Evolutionary conservation across 2,888 invertebrate species (phyloP), one percentile per base, ranked within the genome.

Genomic region (Standfussiana lucernea): DNA sequence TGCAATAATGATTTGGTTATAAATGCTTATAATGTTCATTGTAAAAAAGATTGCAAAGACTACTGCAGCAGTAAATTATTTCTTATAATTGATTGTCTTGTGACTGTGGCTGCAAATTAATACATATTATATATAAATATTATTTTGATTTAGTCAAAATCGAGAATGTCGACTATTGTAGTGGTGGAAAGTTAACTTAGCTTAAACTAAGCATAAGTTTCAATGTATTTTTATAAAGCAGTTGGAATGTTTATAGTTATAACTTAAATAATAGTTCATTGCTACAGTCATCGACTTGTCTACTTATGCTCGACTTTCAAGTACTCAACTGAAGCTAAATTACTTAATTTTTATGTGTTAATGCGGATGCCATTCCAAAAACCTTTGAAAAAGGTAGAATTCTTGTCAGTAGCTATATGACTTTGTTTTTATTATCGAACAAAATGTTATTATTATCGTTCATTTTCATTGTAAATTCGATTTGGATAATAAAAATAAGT

Each of bases 381-480:
- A 91, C 95, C 95, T 96, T 96, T 95, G 72, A 91, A 95, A 96
- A 96, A 96, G 96, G 96, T 95, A 92, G 91, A 93, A 95, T 95
- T 96, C 96, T 96, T 96, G 96, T 96, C 96, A 96, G 95, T 96
- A 96, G 96, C 91, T 95, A 88, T 95, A 95, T 83, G 88, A 91
- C 89, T 92, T 92, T 93, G 92, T 93, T 93, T 94, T 94, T 93
- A 92, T 93, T 92, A 93, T 92, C 91, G 91, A 91, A 86, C 91
- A 93, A 92, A 92, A 90, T 91, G 84, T 91, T 89, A 93, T 93
- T 94, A 93, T 92, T 91, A 90, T 92, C 90, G 80, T 93, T 94
- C 91, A 94, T 94, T 95, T 94, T 94, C 90, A 94, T 92, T 95
- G 95, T 95, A 95, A 95, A 95, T 94, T 95, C 93, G 92, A 95